Evolutionary conservation across 2,888 invertebrate genomes (phyloP).

Genomic region (Eucriotettix oculatus): DNA sequence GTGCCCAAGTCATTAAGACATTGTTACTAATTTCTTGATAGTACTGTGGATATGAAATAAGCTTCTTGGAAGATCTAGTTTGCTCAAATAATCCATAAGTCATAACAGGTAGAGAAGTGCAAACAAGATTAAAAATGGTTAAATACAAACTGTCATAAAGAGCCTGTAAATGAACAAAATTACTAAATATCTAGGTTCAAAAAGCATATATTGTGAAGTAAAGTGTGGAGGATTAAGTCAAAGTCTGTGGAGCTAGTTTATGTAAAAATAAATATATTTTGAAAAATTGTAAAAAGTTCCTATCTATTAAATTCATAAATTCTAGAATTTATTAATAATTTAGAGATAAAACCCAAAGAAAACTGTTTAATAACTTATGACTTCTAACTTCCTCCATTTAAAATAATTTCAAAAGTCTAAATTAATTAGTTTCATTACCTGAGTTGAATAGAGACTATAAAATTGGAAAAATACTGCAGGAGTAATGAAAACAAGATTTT

Average conservation of each 20-base stretch:
- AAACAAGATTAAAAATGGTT: slow-evolving; percentile 58
- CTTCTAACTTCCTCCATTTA: no score
- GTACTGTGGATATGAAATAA: slow-evolving; percentile 43
- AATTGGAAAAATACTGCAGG: slow-evolving; percentile 35
- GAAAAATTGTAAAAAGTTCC: no score
- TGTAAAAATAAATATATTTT: no score
- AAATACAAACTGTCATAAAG: slow-evolving; percentile 60
- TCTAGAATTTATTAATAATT: no score
- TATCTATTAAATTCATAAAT: no score
- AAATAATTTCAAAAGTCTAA: no score
- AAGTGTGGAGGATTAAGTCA: no score
- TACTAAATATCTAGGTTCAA: no score
- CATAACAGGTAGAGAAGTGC: slow-evolving; percentile 58
- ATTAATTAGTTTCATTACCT: slow-evolving; percentile 18
- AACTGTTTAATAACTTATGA: no score
- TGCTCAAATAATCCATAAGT: slow-evolving; percentile 61
- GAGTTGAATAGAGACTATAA: slow-evolving; percentile 28
- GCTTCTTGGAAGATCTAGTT: slow-evolving; percentile 35
- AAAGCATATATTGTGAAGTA: no score
- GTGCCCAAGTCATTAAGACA: slow-evolving; percentile 39
- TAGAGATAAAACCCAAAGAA: no score
- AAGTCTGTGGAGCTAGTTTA: no score
- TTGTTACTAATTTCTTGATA: slow-evolving; percentile 48
- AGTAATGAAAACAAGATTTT: slow-evolving; percentile 60
- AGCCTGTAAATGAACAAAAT: slow-evolving; percentile 27